phyloP scores from a whole-genome alignment of 2,888 invertebrate species.

The Lepidonotus clava region DNA sequence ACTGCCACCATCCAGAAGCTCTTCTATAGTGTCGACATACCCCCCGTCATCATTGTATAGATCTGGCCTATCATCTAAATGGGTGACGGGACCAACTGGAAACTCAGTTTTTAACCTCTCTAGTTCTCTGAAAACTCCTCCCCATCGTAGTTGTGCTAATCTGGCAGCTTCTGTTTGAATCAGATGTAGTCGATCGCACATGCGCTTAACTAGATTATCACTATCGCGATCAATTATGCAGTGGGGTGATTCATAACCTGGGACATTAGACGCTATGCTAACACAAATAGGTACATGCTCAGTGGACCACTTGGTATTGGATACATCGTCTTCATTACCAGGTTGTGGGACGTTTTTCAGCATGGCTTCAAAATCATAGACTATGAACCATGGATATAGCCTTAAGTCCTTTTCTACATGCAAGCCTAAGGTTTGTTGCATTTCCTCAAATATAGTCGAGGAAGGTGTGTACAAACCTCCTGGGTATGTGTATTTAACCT shows the following conservation, averaged over 20 bases:
- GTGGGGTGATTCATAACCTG: neutral
- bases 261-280: neutral
- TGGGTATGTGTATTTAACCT: neutral
- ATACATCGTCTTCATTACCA: too few species aligned
- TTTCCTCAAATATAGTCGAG: conserved; percentile 23
- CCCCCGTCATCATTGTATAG: too few species aligned
- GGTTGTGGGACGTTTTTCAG: too few species aligned
- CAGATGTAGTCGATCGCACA: neutral
- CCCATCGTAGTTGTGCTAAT: too few species aligned
- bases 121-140: neutral
- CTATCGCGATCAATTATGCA: neutral
- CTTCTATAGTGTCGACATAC: too few species aligned
- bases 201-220: neutral
- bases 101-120: too few species aligned
- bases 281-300: conserved; percentile 10
- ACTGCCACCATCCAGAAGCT: too few species aligned
- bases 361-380: neutral
- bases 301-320: neutral
- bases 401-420: too few species aligned
- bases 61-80: too few species aligned
- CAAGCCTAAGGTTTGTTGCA: neutral
- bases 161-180: too few species aligned
- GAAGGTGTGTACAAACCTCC: conserved; percentile 5
- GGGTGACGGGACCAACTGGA: too few species aligned
- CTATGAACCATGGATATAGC: neutral